Evolutionary conservation across 2,797 vertebrate genomes (phyloP).

Genomic region (Pseudochaenichthys georgianus): DNA sequence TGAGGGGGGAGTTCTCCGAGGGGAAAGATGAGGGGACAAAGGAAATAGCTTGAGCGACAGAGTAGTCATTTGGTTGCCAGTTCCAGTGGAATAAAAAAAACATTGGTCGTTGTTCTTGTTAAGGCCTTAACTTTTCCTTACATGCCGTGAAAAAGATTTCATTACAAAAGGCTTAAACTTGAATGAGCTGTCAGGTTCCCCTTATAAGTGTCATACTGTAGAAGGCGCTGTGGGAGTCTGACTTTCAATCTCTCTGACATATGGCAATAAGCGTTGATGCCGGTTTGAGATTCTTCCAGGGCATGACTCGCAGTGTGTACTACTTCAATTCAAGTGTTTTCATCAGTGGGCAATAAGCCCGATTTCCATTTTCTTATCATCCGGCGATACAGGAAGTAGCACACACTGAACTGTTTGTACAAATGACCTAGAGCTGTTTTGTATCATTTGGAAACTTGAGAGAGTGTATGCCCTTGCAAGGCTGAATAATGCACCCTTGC

Average conservation of each 20-base stretch:
- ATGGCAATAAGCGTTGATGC: too few relatives aligned
- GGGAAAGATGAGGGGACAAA: conserved; percentile 67
- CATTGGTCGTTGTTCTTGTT: conserved; percentile 31
- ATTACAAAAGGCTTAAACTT: conserved; percentile 38
- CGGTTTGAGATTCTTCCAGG: too few relatives aligned
- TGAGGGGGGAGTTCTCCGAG: conserved; percentile 54
- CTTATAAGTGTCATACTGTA: not conserved
- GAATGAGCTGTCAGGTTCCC: conserved; percentile 28
- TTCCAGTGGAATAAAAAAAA: conserved; percentile 47
- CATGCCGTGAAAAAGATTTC: conserved; percentile 52
- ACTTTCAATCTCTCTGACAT: not conserved
- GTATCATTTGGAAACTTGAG: not conserved
- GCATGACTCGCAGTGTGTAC: too few relatives aligned
- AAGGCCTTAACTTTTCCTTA: conserved; percentile 46
- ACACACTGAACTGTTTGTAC: too few relatives aligned
- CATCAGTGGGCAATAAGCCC: too few relatives aligned
- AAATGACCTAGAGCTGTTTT: not conserved
- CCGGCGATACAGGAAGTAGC: too few relatives aligned
- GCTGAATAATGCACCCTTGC: conserved; percentile 18
- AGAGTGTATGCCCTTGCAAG: not conserved
- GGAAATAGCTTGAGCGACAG: conserved; percentile 10
- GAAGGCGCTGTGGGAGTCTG: not conserved
- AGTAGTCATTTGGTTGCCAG: conserved; percentile 72
- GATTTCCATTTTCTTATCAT: too few relatives aligned
- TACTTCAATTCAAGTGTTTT: too few relatives aligned